These are phyloP conservation scores for Monopterus albus DNA, from an alignment of 2,113 vertebrate species.

Conservation along the genomic window DNA sequence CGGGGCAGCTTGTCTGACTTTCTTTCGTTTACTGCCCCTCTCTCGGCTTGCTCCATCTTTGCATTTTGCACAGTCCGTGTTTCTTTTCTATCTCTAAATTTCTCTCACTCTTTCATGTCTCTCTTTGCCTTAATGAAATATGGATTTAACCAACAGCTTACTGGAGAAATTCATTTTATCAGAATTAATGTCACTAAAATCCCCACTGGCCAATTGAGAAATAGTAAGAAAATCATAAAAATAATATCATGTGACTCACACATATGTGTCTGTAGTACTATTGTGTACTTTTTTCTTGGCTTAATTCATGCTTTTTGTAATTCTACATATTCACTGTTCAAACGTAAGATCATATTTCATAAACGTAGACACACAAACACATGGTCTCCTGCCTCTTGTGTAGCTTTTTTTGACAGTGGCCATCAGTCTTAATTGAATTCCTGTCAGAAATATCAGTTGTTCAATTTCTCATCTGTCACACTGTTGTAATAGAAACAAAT, in stretches of 20 bases:
- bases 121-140: conserved; percentile 8
- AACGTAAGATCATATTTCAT: not conserved
- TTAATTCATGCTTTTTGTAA: not conserved
- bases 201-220: not conserved
- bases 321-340: not conserved
- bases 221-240: not conserved
- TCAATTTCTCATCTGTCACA: conserved; percentile 68
- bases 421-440: conserved; percentile 66
- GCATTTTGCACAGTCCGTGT: conserved; percentile 33
- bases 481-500: conserved; percentile 10
- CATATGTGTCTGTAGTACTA: too few relatives aligned
- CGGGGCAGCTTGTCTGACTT: conserved; percentile 51
- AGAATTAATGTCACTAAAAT: conserved; percentile 12
- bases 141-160: conserved; percentile 15
- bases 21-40: conserved; percentile 26
- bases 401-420: conserved; percentile 31
- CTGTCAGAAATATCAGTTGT: conserved; percentile 70
- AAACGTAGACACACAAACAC: not conserved
- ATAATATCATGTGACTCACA: too few relatives aligned
- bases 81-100: conserved; percentile 19
- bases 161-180: conserved; percentile 8
- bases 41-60: conserved; percentile 18
- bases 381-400: not conserved
- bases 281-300: not conserved
- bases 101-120: not conserved